Base-by-base conservation (phyloP, 2,888 invertebrate genomes). In the Brachypalpus laphriformis region DNA sequence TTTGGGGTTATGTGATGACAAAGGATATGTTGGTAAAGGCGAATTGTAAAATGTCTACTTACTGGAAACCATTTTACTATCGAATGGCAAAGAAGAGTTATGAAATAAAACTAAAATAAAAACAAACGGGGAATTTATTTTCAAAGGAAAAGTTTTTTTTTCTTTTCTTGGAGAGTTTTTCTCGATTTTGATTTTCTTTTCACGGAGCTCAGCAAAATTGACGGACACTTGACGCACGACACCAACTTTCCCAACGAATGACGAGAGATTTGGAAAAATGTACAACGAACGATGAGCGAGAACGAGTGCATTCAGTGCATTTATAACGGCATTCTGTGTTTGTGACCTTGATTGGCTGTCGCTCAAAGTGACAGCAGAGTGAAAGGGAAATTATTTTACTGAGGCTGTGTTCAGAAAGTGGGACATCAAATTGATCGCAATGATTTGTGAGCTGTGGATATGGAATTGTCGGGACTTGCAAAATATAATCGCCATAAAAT, bases 221-320 rank as follows among this genome's bases (percentile, higher is more conserved):
- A 78, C 82, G 75, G 59, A 65, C 75, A 81, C 74, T 49, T 47
- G 47, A 45, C 70, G 45, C 54, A 78, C 72, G 54, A 78, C 66
- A 66, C 3, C 63, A 9, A 63, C 74, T 72, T 72, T 83, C 56
- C 57, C 51, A 45, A 47, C 54, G 70, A 76, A 75, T 59, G 66
- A 59, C 6, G 56, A 78, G 54, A 34, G 25, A 34, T 34, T 5
- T 4, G 31, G 57, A 59, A 68, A 56, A 61, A 56, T 31, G 68
- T 75, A 74, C 31, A 80, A 74, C 65, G 70, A n/a, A n/a, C n/a
- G n/a, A n/a, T n/a, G n/a, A n/a, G n/a, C n/a, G 75, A 40, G 25
- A n/a, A n/a, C n/a, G 25, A 25, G 81, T 85, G 85, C 85, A 85
- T 85, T 37, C 85, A 85, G 85, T 76, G 81, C 56, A 70, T 63